Conservation (phyloP, 1,140 invertebrate species). For the Drosophila suzukii region DNA sequence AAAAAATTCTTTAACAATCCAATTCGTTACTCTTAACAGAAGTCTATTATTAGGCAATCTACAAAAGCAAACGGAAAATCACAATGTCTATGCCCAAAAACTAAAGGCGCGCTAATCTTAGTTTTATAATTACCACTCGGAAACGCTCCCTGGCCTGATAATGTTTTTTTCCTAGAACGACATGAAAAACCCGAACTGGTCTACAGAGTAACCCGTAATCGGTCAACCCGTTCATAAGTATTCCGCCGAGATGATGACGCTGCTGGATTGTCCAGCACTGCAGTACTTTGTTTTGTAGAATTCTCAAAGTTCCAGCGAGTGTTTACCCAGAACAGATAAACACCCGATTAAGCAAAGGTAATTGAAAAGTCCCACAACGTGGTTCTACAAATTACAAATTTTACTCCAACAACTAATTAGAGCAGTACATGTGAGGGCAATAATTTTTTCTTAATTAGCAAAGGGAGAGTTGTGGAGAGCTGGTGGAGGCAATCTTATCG, state of each 20-base stretch:
- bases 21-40: background rate
- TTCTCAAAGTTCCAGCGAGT: constrained; percentile 6
- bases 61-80: constrained; percentile 15
- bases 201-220: constrained; percentile 4
- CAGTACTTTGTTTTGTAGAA: constrained; percentile 24
- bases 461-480: background rate
- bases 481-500: constrained; percentile 29
- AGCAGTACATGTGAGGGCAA: constrained; percentile 7
- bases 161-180: background rate
- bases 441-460: constrained; percentile 12
- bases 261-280: constrained; percentile 11
- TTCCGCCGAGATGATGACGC: constrained; percentile 9
- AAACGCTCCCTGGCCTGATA: constrained; percentile 11
- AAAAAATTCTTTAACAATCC: background rate
- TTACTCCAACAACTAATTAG: constrained; percentile 4
- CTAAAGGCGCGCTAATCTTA: constrained; percentile 7
- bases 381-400: constrained; percentile 4
- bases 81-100: constrained; percentile 1
- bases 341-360: constrained; percentile 1
- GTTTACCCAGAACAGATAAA: constrained; percentile 35
- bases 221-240: background rate
- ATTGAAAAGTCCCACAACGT: constrained; percentile 5
- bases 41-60: background rate
- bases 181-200: background rate
- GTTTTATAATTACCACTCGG: background rate